A percentile compares a stretch with the other conserved stretches of the same genome.
phyloP scores from a whole-genome alignment of 2,888 invertebrate species.

The Epinotia brunnichana region DNA sequence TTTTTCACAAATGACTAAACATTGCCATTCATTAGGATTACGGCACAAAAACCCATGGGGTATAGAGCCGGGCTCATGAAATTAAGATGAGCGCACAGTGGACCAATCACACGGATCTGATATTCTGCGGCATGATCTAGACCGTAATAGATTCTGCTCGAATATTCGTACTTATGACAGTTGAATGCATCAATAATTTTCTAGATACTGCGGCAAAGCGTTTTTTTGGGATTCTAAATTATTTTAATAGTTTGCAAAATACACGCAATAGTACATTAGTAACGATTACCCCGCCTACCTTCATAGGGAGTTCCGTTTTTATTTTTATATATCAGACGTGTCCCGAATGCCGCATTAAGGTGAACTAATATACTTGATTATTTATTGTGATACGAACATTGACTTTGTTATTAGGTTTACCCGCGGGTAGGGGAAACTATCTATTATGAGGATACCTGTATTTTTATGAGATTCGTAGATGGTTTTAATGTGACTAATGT shows the following conservation, averaged over 20 bases:
- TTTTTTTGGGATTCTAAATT: background rate
- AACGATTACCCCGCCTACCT: conserved; percentile 14
- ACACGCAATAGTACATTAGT: background rate
- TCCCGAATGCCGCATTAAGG: conserved; percentile 50
- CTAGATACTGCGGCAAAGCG: conserved; percentile 20
- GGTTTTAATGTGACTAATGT: background rate
- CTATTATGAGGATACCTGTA: background rate
- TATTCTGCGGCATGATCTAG: conserved; percentile 36
- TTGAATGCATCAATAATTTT: conserved; percentile 27
- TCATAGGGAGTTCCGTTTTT: conserved; percentile 42
- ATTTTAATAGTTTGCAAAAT: background rate
- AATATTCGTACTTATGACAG: conserved; percentile 30
- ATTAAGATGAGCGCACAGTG: conserved; percentile 56
- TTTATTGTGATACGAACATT: conserved; percentile 47
- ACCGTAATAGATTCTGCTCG: conserved; percentile 23
- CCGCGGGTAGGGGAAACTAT: conserved; percentile 6
- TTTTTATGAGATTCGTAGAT: conserved; percentile 1
- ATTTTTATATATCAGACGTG: conserved; percentile 49
- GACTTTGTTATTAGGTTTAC: conserved; percentile 34
- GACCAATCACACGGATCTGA: conserved; percentile 47
- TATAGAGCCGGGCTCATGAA: conserved; percentile 61
- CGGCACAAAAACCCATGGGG: conserved; percentile 30
- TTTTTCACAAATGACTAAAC: conserved; percentile 20
- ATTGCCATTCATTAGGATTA: conserved; percentile 28
- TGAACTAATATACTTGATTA: conserved; percentile 48